These are phyloP conservation scores for Podilymbus podiceps DNA, from an alignment of 2,113 vertebrate genomes.

Conservation along the genomic window DNA sequence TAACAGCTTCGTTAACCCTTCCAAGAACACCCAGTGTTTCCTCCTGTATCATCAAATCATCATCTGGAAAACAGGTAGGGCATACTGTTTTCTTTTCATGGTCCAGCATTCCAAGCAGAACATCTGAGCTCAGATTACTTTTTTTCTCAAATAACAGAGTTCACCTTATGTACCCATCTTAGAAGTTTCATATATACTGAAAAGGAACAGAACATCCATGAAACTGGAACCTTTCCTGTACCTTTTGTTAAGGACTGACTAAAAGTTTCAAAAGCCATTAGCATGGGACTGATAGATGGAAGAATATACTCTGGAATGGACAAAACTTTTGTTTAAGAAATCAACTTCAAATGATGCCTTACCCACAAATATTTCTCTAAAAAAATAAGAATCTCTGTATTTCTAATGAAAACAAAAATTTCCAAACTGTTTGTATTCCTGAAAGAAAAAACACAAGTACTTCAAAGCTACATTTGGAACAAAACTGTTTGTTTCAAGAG, in stretches of 20 bases:
- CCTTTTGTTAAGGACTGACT: not conserved
- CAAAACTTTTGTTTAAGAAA: not conserved
- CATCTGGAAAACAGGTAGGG: not conserved
- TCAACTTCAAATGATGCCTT: not conserved
- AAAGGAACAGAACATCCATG: not conserved
- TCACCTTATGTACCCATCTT: not conserved
- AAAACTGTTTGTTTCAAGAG: not conserved
- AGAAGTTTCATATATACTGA: not conserved
- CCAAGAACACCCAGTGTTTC: not conserved
- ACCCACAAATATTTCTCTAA: not conserved
- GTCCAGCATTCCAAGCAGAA: not conserved
- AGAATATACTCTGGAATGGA: not conserved
- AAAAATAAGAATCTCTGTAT: not conserved
- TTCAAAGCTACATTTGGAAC: not conserved
- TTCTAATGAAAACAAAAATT: not conserved
- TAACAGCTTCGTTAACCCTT: not conserved
- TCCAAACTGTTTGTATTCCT: not conserved
- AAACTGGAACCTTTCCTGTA: not conserved
- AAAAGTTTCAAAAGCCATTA: not conserved
- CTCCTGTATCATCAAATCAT: not conserved
- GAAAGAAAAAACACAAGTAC: not conserved
- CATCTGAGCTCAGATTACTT: not conserved
- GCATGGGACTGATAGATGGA: not conserved
- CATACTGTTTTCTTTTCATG: not conserved
- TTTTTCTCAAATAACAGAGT: not conserved